Base-by-base conservation (phyloP, 2,797 vertebrate genomes). In the Percopsis omiscomaycus region DNA sequence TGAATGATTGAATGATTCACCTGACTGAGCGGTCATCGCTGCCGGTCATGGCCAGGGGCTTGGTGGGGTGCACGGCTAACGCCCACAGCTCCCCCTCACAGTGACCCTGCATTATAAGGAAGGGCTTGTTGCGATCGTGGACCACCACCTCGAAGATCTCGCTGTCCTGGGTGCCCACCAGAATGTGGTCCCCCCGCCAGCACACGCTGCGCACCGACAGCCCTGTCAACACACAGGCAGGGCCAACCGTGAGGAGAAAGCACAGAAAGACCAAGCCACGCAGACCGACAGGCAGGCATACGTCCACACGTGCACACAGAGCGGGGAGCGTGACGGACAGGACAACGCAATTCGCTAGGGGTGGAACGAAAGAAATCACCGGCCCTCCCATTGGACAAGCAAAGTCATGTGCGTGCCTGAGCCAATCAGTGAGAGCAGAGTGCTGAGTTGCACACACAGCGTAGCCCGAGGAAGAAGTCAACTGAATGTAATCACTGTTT, bases 81-180 rank as follows among this genome's bases (percentile, higher is more conserved):
- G 98, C 98, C 98, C 98, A 99, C 12, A 99, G 94, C 84, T 99
- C 98, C 0, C 98, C 98, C 89, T 99, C 98, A 74, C 97, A 98
- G 86, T 99, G 98, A 48, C 98, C 98, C 92, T 99, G 98, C 97
- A 99, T 99, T 82, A 99, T 95, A 68, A 99, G 94, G 90, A 99
- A 97, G 85, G 98, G 98, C 81, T 98, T 98, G 86, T 94, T 98
- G 80, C 98, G 94, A 83, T 99, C 98, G 64, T 98, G 98, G 53
- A 99, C 98, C 85, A 99, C 97, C 81, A 99, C 94, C 88, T 99
- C 98, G 64, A 99, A 99, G 84, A 99, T 99, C 91, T 99, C 98
- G 61, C 97, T 98, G 68, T 99, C 98, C 81, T 99, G 98, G 0
- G 98, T 99, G 69, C 98, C 98, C 54, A 98, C 97, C 61, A 98